A percentile compares a stretch with the other conserved stretches of the same genome.
Evolutionary conservation across 2,888 invertebrate genomes (phyloP).

Genomic region (Cactoblastis cactorum): DNA sequence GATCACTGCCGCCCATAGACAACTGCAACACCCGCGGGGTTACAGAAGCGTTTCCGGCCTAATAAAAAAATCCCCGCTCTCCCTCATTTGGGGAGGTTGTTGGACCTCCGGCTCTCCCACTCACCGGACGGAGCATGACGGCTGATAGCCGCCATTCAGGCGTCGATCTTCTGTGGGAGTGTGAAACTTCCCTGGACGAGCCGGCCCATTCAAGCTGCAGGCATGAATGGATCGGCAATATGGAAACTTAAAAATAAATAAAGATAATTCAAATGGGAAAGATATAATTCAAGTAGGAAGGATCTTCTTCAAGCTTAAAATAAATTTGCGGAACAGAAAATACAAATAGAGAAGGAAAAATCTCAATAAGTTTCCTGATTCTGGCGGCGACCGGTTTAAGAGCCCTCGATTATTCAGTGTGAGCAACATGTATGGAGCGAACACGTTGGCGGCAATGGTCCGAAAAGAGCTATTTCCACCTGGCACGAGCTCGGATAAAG

Average conservation of each 20-base stretch:
- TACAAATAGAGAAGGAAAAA: background rate
- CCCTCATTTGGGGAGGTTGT: too few species aligned
- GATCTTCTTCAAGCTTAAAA: background rate
- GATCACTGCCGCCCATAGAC: too few species aligned
- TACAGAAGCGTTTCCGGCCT: too few species aligned
- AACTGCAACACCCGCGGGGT: too few species aligned
- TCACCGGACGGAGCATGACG: too few species aligned
- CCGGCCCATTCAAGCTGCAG: too few species aligned
- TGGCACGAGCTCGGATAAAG: constrained; percentile 32
- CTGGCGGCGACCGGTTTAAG: constrained; percentile 22
- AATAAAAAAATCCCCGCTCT: too few species aligned
- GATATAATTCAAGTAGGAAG: background rate
- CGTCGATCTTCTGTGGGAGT: too few species aligned
- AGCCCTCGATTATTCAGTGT: constrained; percentile 55
- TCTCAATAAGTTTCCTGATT: constrained; percentile 13
- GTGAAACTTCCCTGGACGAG: too few species aligned
- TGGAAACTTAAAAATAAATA: background rate
- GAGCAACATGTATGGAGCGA: constrained; percentile 36
- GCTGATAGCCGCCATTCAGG: too few species aligned
- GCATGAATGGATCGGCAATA: too few species aligned
- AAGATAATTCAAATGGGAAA: background rate
- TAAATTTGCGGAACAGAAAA: background rate
- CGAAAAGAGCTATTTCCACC: constrained; percentile 55
- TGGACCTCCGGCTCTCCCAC: too few species aligned
- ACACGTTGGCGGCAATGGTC: constrained; percentile 43